Evolutionary conservation across 1,140 invertebrate species (phyloP).

Genomic region (Drosophila takahashii): DNA sequence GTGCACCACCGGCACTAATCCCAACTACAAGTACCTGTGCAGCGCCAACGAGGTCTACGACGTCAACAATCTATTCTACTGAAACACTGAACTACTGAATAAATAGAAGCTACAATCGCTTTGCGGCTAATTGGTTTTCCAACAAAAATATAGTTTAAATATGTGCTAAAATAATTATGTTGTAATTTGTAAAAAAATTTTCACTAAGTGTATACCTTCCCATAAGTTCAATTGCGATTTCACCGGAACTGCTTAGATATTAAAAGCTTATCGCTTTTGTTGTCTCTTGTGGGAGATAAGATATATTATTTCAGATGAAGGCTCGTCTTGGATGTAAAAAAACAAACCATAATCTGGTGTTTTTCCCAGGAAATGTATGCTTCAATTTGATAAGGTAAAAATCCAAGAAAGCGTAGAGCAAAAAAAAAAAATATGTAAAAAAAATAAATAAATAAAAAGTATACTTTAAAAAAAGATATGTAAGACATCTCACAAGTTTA

Average conservation of each 20-base stretch:
- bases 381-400: neutral
- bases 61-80: conserved; percentile 62
- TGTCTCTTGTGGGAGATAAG: neutral
- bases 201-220: too few species aligned
- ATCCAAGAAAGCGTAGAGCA: neutral
- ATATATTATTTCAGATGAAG: neutral
- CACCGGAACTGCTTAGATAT: neutral
- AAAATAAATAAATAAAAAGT: too few species aligned
- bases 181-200: too few species aligned
- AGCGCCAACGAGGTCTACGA: conserved; percentile 70
- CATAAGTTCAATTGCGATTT: neutral
- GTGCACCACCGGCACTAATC: conserved; percentile 69
- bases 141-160: too few species aligned
- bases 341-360: neutral
- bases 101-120: neutral
- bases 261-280: conserved; percentile 1
- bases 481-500: neutral
- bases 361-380: neutral
- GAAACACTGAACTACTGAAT: neutral
- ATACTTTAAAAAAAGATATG: too few species aligned
- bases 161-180: too few species aligned
- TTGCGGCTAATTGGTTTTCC: neutral
- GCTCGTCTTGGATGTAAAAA: conserved; percentile 1
- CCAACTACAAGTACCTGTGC: conserved; percentile 61
- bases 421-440: too few species aligned